These are phyloP conservation scores for Sphaerodactylus townsendi DNA, from an alignment of 2,113 vertebrate species.

Conservation along the genomic window DNA sequence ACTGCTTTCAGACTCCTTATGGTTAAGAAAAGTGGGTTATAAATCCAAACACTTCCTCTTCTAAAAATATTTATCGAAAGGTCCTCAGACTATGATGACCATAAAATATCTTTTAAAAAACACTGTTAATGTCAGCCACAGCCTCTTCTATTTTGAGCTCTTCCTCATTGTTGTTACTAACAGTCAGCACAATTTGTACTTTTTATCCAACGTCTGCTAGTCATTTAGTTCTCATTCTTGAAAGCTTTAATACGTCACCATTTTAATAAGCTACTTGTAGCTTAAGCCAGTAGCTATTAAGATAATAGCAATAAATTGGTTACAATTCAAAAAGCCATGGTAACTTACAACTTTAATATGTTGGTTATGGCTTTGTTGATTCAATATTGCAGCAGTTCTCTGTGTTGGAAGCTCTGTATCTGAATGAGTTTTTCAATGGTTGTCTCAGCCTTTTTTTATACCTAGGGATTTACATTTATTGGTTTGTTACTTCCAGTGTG, in stretches of 20 bases:
- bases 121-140: not conserved
- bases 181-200: not conserved
- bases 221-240: not conserved
- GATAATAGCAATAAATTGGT: not conserved
- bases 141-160: not conserved
- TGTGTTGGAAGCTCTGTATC: not conserved
- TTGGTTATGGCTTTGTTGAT: not conserved
- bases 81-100: too few relatives aligned
- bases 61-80: too few relatives aligned
- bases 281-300: not conserved
- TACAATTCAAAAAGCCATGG: not conserved
- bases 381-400: not conserved
- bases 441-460: not conserved
- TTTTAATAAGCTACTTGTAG: not conserved
- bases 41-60: too few relatives aligned
- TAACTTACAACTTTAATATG: slow-evolving; percentile 24
- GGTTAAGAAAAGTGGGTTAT: too few relatives aligned
- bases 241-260: not conserved
- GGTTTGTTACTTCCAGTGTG: not conserved
- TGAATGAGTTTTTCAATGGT: not conserved
- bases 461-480: not conserved
- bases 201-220: not conserved
- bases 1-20: too few relatives aligned
- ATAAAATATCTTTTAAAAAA: too few relatives aligned
- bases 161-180: not conserved